Evolutionary conservation across 2,113 vertebrate species (phyloP), one percentile per base, ranked within the genome.

Genomic region (Thymallus thymallus): DNA sequence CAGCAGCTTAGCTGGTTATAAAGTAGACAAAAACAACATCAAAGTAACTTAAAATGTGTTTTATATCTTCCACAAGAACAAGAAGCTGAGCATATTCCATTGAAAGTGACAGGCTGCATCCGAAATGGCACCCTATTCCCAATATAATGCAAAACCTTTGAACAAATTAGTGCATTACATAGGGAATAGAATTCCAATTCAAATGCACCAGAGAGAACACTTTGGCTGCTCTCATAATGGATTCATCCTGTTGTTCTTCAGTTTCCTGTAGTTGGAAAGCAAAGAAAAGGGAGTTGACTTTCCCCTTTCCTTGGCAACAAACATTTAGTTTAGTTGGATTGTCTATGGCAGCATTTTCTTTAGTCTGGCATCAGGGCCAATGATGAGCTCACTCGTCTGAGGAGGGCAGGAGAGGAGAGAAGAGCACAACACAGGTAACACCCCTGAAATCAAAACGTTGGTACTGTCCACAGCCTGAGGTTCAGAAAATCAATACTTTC

Each of bases 321-420:
- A 76, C 30, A 72, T 63, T 75, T 46, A 48, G 68, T 72, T 62
- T 45, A 6, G 45, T 1, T 55, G 32, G 63, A 67, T 29, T 51
- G 46, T 61, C 35, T 73, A 65, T 58, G 35, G 22, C 3, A 70
- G 48, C 32, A 72, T 80, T 72, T 79, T 76, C 48, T 76, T 74
- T 20, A 23, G 73, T 76, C 62, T 30, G 58, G 61, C 56, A 20
- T 5, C 4, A 13, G 23, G 30, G 78, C 78, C 75, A 78, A 74
- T 22, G 45, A 46, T 73, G 76, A 84, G 69, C 70, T 80, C 64
- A 80, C 66, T 58, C 18, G 68, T 69, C 58, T 64, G 41, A 46
- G n/a, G 60, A 30, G 13, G 16, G 29, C 5, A 6, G 20, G 30
- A n/a, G 32, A 9, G 6, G n/a, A 61, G 30, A 61, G 20, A 14